Conservation (phyloP, 2,113 vertebrate genomes). For the Morone saxatilis region DNA sequence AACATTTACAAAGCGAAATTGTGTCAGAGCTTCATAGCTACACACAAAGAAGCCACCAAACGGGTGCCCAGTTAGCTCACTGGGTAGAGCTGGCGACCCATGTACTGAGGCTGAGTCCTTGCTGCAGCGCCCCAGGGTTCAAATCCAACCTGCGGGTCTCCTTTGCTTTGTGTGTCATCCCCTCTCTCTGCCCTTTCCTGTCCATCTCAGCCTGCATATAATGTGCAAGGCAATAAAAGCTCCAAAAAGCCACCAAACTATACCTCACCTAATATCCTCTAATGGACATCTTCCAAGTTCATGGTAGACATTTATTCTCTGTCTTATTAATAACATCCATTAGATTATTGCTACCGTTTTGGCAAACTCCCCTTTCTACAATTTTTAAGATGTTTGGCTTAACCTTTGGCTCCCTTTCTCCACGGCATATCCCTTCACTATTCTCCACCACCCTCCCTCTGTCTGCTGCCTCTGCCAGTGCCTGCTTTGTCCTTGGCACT, state of each 20-base stretch:
- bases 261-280: slow-evolving; percentile 5
- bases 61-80: no score
- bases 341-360: slow-evolving; percentile 51
- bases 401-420: slow-evolving; percentile 62
- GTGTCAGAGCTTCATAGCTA: neutral
- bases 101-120: no score
- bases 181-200: no score
- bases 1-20: neutral
- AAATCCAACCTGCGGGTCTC: no score
- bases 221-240: no score
- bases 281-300: slow-evolving; percentile 6
- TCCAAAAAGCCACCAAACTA: neutral
- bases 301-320: slow-evolving; percentile 13
- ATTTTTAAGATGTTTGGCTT: slow-evolving; percentile 61
- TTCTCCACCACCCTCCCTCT: slow-evolving; percentile 45
- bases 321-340: slow-evolving; percentile 48
- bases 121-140: no score
- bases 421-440: slow-evolving; percentile 11
- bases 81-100: no score
- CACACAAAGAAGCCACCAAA: neutral
- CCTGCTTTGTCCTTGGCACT: slow-evolving; percentile 62
- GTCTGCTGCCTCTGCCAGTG: slow-evolving; percentile 51
- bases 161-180: no score
- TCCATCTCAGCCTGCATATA: no score
- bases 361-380: slow-evolving; percentile 26